Base-by-base conservation (phyloP, 64 coral and sea anemone species). In the Acropora yongei region DNA sequence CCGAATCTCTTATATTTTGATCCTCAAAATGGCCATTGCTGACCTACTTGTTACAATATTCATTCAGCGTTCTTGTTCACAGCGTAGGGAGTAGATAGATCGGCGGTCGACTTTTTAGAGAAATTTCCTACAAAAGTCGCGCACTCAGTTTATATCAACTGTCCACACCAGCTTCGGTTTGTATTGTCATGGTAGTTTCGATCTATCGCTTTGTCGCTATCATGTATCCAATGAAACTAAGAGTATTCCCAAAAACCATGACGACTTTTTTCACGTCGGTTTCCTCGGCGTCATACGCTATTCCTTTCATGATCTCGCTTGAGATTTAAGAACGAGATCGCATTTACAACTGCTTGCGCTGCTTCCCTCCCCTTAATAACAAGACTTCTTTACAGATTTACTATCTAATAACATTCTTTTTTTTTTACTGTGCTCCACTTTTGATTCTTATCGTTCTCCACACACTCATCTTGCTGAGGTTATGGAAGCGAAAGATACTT, bases 401-500 rank as follows among this genome's bases (percentile, higher is more conserved):
- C 30, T 30, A 30, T 30, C 30, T 30, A 30, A 30, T 30, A 30
- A 30, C 30, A 30, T 93, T 93, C 49, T 68, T 75, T 43, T 18
- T 83, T 2, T 18, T 82, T 2, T 89, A 93, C 69, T 86, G 78
- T 18, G 39, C 83, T 0, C 92, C 92, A 12, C 69, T 93, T 41
- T 44, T 18, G 1, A 5, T 76, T 3, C 61, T 79, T n/a, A 43
- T 12, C 9, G 3, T 75, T 1, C 68, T 82, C 69, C 82, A 93
- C 47, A 3, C 53, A 1, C 47, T 93, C 6, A 93, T 93, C 12
- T 80, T 84, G 10, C 61, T 78, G 7, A 93, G 88, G 16, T 69
- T 93, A 30, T 93, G 91, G 91, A 30, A 80, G 12, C 83, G 91
- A 41, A 82, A 93, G 61, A 93, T 93, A 55, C 91, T 86, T 9